Percentiles rank a stretch among this genome's conserved stretches.
Evolutionary conservation across 2,888 invertebrate species (phyloP).

Genomic region (Phengaris alcon): DNA sequence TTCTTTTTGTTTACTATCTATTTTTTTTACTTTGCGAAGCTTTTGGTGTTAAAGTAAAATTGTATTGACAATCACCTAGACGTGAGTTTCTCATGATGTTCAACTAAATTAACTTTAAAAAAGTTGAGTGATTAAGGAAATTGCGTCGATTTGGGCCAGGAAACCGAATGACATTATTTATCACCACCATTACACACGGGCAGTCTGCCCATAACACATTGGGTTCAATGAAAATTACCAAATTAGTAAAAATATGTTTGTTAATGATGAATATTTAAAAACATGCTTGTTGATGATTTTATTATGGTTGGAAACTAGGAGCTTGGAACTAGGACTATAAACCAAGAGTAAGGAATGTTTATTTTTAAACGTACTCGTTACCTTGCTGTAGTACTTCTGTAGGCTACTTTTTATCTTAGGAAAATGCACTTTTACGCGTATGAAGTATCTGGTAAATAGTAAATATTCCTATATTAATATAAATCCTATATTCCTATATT

Average conservation of each 20-base stretch:
- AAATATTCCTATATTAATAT: too few relatives aligned
- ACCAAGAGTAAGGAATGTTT: background rate
- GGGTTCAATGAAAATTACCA: background rate
- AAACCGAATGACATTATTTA: constrained; percentile 9
- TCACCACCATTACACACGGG: background rate
- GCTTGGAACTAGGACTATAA: too few relatives aligned
- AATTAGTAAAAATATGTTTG: background rate
- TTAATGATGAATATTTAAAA: background rate
- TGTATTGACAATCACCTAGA: background rate
- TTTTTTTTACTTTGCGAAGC: too few relatives aligned
- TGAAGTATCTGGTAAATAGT: too few relatives aligned
- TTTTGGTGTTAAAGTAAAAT: too few relatives aligned
- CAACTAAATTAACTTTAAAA: constrained; percentile 14
- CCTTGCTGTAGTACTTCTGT: too few relatives aligned
- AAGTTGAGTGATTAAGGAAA: constrained; percentile 22
- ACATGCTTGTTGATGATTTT: too few relatives aligned
- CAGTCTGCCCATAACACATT: background rate
- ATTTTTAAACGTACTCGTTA: background rate
- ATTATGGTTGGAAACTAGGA: too few relatives aligned
- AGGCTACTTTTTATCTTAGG: too few relatives aligned
- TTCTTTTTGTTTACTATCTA: too few relatives aligned
- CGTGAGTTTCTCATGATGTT: constrained; percentile 4
- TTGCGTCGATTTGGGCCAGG: constrained; percentile 24
- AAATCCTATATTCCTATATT: too few relatives aligned
- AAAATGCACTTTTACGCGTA: too few relatives aligned